Base-by-base conservation (phyloP, 1,140 invertebrate genomes). In the Psix sp. region DNA sequence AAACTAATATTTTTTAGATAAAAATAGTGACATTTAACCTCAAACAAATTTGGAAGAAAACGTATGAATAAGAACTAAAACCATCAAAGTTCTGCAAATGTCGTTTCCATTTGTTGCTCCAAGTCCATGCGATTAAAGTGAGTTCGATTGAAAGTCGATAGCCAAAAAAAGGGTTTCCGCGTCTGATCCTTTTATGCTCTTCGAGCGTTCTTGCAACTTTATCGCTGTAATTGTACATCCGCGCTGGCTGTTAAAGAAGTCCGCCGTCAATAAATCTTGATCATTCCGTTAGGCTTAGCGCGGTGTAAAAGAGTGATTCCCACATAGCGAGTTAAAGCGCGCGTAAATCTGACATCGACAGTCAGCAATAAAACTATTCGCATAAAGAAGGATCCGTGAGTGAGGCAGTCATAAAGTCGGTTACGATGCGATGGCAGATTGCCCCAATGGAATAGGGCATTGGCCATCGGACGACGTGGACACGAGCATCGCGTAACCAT, bases 381-480 rank as follows among this genome's bases (percentile, higher is more conserved):
- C n/a, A n/a, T n/a, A n/a, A n/a, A 49, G 57, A 62, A 9, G 63
- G 45, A 65, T 43, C 52, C 31, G 73, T 38, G 59, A 60, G 71
- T 43, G 33, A 20, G 68, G 63, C 20, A 63, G 59, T 70, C 66
- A 48, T 62, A 75, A 70, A 75, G 45, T 74, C 20, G 72, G 43
- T 52, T 65, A 70, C 51, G 52, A 11, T 71, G 74, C 76, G 67
- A 82, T 80, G 77, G 77, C 75, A 80, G 77, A 82, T 80, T 80
- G 78, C 65, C 66, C 51, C 63, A 13, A 31, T 14, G 59, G 71
- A 68, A 79, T 76, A 74, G 59, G 46, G 49, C n/a, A n/a, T n/a
- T n/a, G n/a, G n/a, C n/a, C n/a, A n/a, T n/a, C n/a, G 26, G n/a
- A 10, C 26, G 26, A 29, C 7, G 63, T 39, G 62, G 56, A 39